phyloP scores from a whole-genome alignment of 2,888 invertebrate species.

The Synanthedon vespiformis region DNA sequence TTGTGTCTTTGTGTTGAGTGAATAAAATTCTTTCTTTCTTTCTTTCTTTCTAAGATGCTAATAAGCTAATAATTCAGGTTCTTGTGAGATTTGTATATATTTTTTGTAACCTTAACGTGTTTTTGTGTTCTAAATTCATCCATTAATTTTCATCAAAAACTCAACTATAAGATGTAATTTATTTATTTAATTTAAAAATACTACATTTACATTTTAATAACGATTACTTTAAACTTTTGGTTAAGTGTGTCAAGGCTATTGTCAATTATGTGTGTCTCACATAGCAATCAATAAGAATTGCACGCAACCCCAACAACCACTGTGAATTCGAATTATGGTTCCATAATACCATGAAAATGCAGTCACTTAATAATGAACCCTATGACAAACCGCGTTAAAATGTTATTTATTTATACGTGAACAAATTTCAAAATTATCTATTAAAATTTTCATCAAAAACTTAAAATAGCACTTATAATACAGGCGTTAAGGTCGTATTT shows the following conservation, averaged over 20 bases:
- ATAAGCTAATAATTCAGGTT: no score
- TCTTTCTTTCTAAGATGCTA: no score
- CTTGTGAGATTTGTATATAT: no score
- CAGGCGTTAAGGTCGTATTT: background rate
- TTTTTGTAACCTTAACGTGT: no score
- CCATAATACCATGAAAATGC: background rate
- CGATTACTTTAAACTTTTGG: conserved; percentile 5
- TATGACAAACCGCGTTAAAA: background rate
- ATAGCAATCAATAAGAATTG: conserved; percentile 30
- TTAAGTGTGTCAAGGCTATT: conserved; percentile 7
- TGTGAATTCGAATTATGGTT: background rate
- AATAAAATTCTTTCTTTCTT: no score
- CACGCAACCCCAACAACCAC: conserved; percentile 19
- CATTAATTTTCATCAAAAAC: no score
- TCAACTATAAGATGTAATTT: no score
- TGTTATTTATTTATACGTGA: background rate
- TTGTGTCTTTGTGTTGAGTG: no score
- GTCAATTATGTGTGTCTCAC: conserved; percentile 32
- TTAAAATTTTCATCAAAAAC: background rate
- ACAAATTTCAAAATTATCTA: no score
- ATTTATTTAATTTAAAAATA: no score
- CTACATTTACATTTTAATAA: background rate
- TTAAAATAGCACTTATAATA: background rate
- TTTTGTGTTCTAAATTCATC: no score
- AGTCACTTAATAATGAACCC: background rate